A percentile compares a stretch with the other conserved stretches of the same genome.
These are phyloP conservation scores for Petrosia ficiformis DNA, from an alignment of 37 sponge, comb jelly and placozoan genomes.

Conservation along the genomic window DNA sequence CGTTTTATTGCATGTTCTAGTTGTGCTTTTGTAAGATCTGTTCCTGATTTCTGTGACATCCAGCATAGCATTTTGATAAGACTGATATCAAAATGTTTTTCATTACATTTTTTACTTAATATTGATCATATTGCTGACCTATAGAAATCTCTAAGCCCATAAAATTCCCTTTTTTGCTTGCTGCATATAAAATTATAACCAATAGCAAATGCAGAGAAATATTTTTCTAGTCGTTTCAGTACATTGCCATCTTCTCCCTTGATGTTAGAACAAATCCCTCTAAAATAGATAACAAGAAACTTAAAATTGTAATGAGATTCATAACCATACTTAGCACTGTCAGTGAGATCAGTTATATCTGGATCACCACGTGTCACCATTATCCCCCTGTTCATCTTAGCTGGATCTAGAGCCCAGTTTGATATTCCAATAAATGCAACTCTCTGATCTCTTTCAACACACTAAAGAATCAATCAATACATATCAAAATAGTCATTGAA, in stretches of 20 bases:
- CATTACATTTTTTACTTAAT: not conserved
- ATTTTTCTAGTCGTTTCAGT: slow-evolving; percentile 12
- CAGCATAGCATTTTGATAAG: slow-evolving; percentile 73
- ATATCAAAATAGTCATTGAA: not conserved
- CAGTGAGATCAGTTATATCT: slow-evolving; percentile 26
- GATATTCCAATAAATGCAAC: slow-evolving; percentile 69
- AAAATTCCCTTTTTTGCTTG: slow-evolving; percentile 44
- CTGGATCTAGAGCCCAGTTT: slow-evolving; percentile 80
- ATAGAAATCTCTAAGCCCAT: slow-evolving; percentile 84
- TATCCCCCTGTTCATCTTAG: slow-evolving; percentile 74
- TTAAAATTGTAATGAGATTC: not conserved
- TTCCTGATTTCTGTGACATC: slow-evolving; percentile 1
- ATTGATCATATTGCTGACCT: slow-evolving; percentile 17
- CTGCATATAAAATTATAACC: slow-evolving; percentile 26
- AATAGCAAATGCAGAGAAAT: slow-evolving; percentile 18
- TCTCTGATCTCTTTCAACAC: not conserved
- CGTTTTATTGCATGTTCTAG: slow-evolving; percentile 51
- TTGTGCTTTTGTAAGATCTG: slow-evolving; percentile 6
- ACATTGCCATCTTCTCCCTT: slow-evolving; percentile 6
- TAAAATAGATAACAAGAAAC: not conserved
- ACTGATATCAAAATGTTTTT: slow-evolving; percentile 13
- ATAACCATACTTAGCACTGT: slow-evolving; percentile 25
- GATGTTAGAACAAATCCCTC: not conserved
- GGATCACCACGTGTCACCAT: slow-evolving; percentile 46
- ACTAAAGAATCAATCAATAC: not conserved